These are phyloP conservation scores for Pelochelys cantorii DNA, from an alignment of 2,797 vertebrate genomes.

Conservation along the genomic window DNA sequence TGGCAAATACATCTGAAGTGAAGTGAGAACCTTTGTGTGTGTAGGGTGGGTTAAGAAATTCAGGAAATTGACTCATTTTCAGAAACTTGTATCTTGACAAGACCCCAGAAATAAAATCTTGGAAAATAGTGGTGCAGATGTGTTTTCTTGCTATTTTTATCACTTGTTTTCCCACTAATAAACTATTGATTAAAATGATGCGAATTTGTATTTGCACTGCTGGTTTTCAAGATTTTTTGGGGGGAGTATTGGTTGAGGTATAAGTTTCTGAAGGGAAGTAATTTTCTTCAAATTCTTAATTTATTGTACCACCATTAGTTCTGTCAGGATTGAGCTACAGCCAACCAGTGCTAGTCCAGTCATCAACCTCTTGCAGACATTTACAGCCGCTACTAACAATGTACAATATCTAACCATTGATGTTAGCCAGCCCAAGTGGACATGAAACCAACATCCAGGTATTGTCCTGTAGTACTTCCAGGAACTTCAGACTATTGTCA, in stretches of 20 bases:
- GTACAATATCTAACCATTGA: fast-evolving
- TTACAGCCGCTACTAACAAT: background rate
- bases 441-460: fast-evolving
- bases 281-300: background rate
- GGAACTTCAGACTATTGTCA: no score
- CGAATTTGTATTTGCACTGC: background rate
- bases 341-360: background rate
- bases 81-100: background rate
- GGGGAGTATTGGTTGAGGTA: background rate
- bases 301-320: background rate
- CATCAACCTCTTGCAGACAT: background rate
- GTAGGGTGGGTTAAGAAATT: background rate
- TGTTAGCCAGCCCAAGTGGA: background rate
- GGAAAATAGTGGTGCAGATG: background rate
- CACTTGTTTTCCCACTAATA: background rate
- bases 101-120: background rate
- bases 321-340: background rate
- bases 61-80: background rate
- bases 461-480: background rate
- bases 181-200: background rate
- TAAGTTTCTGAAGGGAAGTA: background rate
- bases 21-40: background rate
- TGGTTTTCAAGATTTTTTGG: background rate
- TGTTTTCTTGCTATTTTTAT: background rate
- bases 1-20: background rate